These are phyloP conservation scores for Gandaritis pyraliata DNA, from an alignment of 2,888 invertebrate genomes.

Conservation along the genomic window DNA sequence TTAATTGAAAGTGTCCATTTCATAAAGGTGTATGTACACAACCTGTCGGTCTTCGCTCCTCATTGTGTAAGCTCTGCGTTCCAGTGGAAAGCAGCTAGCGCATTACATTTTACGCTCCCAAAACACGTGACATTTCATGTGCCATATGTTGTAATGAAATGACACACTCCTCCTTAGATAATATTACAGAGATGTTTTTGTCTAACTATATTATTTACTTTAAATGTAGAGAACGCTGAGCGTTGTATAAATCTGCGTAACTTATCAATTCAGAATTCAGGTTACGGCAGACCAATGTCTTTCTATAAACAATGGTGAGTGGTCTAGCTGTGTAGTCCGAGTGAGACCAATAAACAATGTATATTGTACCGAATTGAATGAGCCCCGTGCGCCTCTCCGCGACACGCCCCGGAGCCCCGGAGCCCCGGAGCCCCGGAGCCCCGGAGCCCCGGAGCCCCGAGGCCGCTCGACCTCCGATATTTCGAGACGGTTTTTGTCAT, in stretches of 20 bases:
- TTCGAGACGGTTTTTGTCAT: conserved; percentile 17
- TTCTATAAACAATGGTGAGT: background rate
- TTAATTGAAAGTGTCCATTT: conserved; percentile 34
- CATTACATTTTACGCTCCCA: background rate
- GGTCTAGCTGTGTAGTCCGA: conserved; percentile 13
- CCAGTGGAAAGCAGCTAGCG: conserved; percentile 8
- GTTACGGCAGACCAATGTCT: no score
- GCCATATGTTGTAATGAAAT: no score
- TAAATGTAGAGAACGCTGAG: no score
- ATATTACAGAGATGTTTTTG: no score
- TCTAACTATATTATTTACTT: no score
- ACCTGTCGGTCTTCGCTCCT: conserved; percentile 26
- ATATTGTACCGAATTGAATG: conserved; percentile 39
- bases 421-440: no score
- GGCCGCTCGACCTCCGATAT: conserved; percentile 9
- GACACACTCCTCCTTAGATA: no score
- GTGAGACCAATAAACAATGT: conserved; percentile 36
- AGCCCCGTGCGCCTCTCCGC: conserved; percentile 11
- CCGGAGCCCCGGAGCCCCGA: no score
- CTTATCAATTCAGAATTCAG: no score
- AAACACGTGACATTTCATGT: no score
- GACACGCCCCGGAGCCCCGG: conserved; percentile 10
- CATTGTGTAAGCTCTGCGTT: conserved; percentile 32
- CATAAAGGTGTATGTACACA: conserved; percentile 37
- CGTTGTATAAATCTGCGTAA: background rate